phyloP scores from a whole-genome alignment of 2,113 vertebrate genomes.

The Sapayoa aenigma region DNA sequence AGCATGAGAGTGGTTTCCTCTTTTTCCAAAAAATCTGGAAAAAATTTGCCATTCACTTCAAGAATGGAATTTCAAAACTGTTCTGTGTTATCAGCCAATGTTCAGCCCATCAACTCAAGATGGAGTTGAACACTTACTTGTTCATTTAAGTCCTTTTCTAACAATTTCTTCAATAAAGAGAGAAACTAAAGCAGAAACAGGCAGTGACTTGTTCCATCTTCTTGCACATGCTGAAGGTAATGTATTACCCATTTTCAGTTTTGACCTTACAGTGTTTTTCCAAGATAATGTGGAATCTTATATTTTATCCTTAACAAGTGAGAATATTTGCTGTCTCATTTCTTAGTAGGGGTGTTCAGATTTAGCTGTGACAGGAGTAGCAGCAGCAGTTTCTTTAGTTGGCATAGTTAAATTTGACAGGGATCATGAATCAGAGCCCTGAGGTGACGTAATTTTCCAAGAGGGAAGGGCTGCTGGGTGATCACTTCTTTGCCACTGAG shows the following conservation, averaged over 20 bases:
- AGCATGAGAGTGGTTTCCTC: neutral
- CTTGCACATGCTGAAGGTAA: neutral
- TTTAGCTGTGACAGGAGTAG: neutral
- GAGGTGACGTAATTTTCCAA: slow-evolving; percentile 12
- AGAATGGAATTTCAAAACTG: neutral
- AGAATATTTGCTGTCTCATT: slow-evolving; percentile 16
- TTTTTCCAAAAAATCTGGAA: neutral
- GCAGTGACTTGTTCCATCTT: neutral
- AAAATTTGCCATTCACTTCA: neutral
- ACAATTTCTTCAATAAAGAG: neutral
- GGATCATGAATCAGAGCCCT: slow-evolving; percentile 3
- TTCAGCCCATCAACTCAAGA: neutral
- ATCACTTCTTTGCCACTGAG: neutral
- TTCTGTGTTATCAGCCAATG: neutral
- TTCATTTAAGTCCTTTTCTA: neutral
- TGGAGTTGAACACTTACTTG: neutral
- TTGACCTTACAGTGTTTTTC: neutral
- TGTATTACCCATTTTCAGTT: neutral
- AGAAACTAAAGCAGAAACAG: neutral
- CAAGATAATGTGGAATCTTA: neutral
- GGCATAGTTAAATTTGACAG: neutral
- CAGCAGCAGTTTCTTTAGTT: neutral
- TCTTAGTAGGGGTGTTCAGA: neutral
- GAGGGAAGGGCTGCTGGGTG: slow-evolving; percentile 11
- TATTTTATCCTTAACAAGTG: neutral